Percentiles rank a stretch among this genome's conserved stretches.
phyloP scores from a whole-genome alignment of 1,140 invertebrate genomes.

The Drosophila subobscura region DNA sequence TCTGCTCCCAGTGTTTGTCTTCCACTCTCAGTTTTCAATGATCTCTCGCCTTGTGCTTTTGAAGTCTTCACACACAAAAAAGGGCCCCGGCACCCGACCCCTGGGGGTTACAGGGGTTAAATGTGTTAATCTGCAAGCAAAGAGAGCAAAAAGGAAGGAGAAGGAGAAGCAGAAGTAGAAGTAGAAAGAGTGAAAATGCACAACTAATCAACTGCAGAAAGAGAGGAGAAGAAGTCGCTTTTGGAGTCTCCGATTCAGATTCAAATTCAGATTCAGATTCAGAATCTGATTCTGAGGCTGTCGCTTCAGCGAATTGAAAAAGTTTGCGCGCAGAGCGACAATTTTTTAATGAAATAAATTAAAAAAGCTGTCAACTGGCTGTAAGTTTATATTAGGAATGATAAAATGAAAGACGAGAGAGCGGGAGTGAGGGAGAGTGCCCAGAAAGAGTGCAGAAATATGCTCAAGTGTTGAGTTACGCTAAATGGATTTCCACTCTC shows the following conservation, averaged over 20 bases:
- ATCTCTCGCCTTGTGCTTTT: constrained; percentile 57
- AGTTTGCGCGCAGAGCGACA: constrained; percentile 43
- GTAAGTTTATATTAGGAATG: constrained; percentile 76
- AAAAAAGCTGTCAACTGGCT: constrained; percentile 75
- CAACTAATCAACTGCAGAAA: constrained; percentile 72
- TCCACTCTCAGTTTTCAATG: constrained; percentile 61
- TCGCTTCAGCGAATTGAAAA: constrained; percentile 72
- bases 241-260: background rate
- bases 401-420: constrained; percentile 50
- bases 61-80: constrained; percentile 39
- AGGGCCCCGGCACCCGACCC: background rate
- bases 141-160: too few species aligned
- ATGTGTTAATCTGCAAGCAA: constrained; percentile 47
- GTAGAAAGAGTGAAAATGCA: constrained; percentile 38
- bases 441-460: constrained; percentile 43
- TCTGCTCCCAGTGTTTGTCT: constrained; percentile 22
- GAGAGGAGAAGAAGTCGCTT: background rate
- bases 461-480: constrained; percentile 79
- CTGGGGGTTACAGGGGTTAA: constrained; percentile 35
- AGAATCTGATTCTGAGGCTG: constrained; percentile 27
- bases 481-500: constrained; percentile 73
- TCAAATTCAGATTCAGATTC: constrained; percentile 24
- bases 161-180: too few species aligned
- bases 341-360: constrained; percentile 78
- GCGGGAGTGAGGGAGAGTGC: constrained; percentile 4